Conservation (phyloP, 1,140 invertebrate species). For the Diorhabda carinulata region DNA sequence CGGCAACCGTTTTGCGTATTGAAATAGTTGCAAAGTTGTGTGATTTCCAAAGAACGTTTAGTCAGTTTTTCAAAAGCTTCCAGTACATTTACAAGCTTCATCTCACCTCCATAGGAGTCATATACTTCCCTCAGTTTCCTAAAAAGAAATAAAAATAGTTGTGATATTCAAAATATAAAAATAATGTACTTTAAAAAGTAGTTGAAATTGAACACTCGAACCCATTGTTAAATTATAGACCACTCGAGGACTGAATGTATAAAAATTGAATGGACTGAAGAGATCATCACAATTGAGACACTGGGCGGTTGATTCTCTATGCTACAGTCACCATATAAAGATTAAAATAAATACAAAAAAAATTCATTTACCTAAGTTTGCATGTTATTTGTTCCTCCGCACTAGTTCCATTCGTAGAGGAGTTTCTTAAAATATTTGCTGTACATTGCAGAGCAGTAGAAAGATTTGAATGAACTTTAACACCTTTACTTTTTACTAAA, state of each 20-base stretch:
- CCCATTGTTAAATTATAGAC: no score
- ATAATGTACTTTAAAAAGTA: no score
- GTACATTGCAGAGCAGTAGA: slow-evolving; percentile 59
- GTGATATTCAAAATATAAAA: no score
- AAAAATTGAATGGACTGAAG: no score
- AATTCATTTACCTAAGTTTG: slow-evolving; percentile 41
- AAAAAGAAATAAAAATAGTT: slow-evolving; percentile 21
- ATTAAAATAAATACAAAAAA: background rate
- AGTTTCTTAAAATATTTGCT: slow-evolving; percentile 54
- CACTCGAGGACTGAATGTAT: no score
- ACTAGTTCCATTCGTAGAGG: slow-evolving; percentile 35
- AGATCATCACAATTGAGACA: no score
- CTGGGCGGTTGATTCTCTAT: no score
- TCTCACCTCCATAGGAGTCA: slow-evolving; percentile 40
- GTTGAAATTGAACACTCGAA: no score
- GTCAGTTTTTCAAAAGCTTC: slow-evolving; percentile 43
- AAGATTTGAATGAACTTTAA: slow-evolving; percentile 61
- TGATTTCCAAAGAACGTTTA: slow-evolving; percentile 36
- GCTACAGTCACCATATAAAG: no score
- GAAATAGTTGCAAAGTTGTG: slow-evolving; percentile 39
- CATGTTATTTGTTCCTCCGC: slow-evolving; percentile 43
- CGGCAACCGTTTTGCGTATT: slow-evolving; percentile 22
- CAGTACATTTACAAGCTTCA: slow-evolving; percentile 37
- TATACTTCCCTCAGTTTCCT: slow-evolving; percentile 44
- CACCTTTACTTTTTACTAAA: slow-evolving; percentile 59